Base-by-base conservation (phyloP, 2,113 vertebrate genomes). In the Nansenia antarctica region DNA sequence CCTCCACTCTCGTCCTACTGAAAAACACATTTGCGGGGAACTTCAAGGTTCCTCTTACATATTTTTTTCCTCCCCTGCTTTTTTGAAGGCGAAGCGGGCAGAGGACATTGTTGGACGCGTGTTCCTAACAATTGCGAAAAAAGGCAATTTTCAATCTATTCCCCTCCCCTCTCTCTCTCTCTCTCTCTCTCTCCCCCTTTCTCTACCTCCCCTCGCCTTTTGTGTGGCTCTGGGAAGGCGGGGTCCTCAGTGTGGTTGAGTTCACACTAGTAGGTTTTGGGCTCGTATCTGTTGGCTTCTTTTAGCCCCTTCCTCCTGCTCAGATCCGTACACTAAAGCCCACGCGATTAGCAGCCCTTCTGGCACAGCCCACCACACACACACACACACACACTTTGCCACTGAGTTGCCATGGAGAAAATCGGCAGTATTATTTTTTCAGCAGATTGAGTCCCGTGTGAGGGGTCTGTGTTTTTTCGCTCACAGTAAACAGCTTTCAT, bases 381-480 rank as follows among this genome's bases (percentile, higher is more conserved):
- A 65, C n/a, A 24, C 59, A 22, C 66, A 60, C 69, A 34, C 66
- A 64, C 67, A 57, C 72, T 61, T 65, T 79, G 67, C 66, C 69
- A 74, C 67, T 24, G 26, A 63, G 76, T 81, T 85, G 72, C 78
- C 78, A 85, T 86, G 80, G 80, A 78, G 74, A 84, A 78, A 76
- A 73, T 76, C 74, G 70, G 55, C 70, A 78, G 58, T 15, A 60
- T 86, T 78, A 74, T 73, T 83, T 73, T 83, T 78, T 54, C 57
- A 66, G 65, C 73, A 53, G 77, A 72, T 78, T 69, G 31, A 67
- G 52, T 73, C 39, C 55, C 29, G 5, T 52, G 54, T 62, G 62
- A 11, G 47, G 20, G n/a, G 22, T 2, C 27, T n/a, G 0, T 30
- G 62, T 24, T 26, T 55, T 69, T 63, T 61, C 57, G 8, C 70